Evolutionary conservation across 2,888 invertebrate genomes (phyloP), one percentile per base, ranked within the genome.

Genomic region (Diarsia rubi): DNA sequence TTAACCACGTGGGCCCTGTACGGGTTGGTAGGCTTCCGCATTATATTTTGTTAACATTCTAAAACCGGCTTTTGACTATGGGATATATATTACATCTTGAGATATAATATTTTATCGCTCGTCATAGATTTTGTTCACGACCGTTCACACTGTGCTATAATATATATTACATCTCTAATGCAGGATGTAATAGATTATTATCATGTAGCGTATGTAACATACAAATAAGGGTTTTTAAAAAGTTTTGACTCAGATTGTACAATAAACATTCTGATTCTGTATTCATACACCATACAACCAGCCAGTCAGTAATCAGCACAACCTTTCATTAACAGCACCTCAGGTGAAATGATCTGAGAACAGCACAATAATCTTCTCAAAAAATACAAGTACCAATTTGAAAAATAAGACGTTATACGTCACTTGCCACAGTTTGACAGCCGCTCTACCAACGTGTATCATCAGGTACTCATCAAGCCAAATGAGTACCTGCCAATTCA

Each of bases 401-500:
- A 57, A 76, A 78, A 69, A 80, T 73, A 75, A 74, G 73, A 64
- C 42, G 14, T 66, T 71, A 75, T 83, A 83, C 42, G 79, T 80
- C 79, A 75, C 44, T 45, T 24, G 42, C 19, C 42, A 6, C 44
- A 49, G 64, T 73, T 78, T 73, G 85, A 79, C 86, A 75, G 73
- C 57, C 11, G 24, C 21, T 60, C 14, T 37, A 66, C 24, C 69
- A 42, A 69, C 60, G 52, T 69, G 59, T 76, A 79, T 81, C 44
- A 79, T 78, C 66, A n/a, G n/a, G 47, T 59, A 27, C 59, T 60
- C 69, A 47, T 63, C 45, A 44, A 6, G 21, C 52, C n/a, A 69
- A 79, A 85, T 79, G 45, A 86, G 73, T 75, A 77, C 73, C 84
- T 86, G 86, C 72, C 84, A 84, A 75, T 73, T 83, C 66, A 68